phyloP scores from a whole-genome alignment of 2,797 vertebrate species.

The Chaetodon trifasciatus region DNA sequence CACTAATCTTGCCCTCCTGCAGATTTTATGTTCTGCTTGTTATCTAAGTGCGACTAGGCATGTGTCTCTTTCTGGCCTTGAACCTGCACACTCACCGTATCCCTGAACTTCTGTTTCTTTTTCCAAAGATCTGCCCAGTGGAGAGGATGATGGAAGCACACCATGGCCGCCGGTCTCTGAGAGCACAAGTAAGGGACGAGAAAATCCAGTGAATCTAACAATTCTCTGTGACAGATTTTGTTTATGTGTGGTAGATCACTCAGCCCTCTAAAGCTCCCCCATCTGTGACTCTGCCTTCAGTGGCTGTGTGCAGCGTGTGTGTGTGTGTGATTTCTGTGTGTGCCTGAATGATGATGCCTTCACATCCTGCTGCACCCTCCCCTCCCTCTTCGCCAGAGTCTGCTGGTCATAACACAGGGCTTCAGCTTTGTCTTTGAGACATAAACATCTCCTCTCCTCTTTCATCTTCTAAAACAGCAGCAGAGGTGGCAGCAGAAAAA shows the following conservation, averaged over 20 bases:
- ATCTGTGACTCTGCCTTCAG: constrained; percentile 46
- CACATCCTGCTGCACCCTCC: constrained; percentile 69
- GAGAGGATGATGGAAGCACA: constrained; percentile 86
- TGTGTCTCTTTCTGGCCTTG: neutral
- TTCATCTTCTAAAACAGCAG: constrained; percentile 72
- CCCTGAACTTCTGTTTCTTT: constrained; percentile 27
- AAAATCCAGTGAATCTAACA: constrained; percentile 18
- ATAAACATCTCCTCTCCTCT: constrained; percentile 73
- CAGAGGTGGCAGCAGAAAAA: constrained; percentile 68
- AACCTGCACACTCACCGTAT: constrained; percentile 1
- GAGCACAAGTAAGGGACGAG: constrained; percentile 78
- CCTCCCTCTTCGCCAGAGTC: constrained; percentile 44
- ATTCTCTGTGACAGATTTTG: constrained; percentile 22
- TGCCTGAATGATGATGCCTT: constrained; percentile 67
- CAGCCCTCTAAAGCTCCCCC: constrained; percentile 30
- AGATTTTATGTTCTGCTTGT: constrained; percentile 8
- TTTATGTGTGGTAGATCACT: constrained; percentile 50
- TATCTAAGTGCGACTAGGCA: constrained; percentile 13
- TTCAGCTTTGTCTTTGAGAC: constrained; percentile 72
- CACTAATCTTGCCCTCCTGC: neutral
- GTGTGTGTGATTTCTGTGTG: constrained; percentile 30
- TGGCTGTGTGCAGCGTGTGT: constrained; percentile 4
- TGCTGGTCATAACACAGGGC: constrained; percentile 76
- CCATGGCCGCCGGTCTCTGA: constrained; percentile 66
- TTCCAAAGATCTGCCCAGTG: constrained; percentile 80